Base-by-base conservation (phyloP, 1,140 invertebrate species). In the Megalopta genalis region DNA sequence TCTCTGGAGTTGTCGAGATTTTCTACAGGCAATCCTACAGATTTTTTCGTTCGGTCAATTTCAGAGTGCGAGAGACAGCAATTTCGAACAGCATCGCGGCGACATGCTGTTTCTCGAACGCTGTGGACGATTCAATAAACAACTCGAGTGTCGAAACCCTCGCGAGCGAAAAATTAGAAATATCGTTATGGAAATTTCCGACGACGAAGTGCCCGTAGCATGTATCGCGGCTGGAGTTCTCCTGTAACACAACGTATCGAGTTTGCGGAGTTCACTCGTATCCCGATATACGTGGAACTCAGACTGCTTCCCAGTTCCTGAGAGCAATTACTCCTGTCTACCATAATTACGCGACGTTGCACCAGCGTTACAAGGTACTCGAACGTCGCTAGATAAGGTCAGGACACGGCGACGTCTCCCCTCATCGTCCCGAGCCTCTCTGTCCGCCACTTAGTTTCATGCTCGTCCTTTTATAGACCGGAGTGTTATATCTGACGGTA, bases 321-420 rank as follows among this genome's bases (percentile, higher is more conserved):
- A 79, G 66, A 87, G 83, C 83, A 87, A 87, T 87, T 85, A 87
- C 80, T 80, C 67, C 62, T 66, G 72, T 77, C 79, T 67, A 69
- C 72, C 64, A 76, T 84, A 84, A 85, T 77, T 86, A 86, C 82
- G 62, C 77, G 72, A 23, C 79, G 82, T 82, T 78, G 69, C 69
- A 78, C 59, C 79, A 65, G 54, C 68, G 72, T 80, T 68, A 67
- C 52, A 68, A 63, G 69, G 63, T 76, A 80, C 42, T 77, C 65
- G 69, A 62, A 65, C 76, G 70, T 71, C 42, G 69, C 80, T 85
- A 77, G 84, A 86, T 82, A 85, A 85, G 83, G 67, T 59, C 71
- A 60, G 73, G 54, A 85, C 66, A 42, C 21, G 80, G 25, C 60
- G 14, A 5, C 16, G 14, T 6, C 25, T 32, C 3, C 62, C 10